phyloP scores from a whole-genome alignment of 1,140 invertebrate genomes.

The Psix sp. region DNA sequence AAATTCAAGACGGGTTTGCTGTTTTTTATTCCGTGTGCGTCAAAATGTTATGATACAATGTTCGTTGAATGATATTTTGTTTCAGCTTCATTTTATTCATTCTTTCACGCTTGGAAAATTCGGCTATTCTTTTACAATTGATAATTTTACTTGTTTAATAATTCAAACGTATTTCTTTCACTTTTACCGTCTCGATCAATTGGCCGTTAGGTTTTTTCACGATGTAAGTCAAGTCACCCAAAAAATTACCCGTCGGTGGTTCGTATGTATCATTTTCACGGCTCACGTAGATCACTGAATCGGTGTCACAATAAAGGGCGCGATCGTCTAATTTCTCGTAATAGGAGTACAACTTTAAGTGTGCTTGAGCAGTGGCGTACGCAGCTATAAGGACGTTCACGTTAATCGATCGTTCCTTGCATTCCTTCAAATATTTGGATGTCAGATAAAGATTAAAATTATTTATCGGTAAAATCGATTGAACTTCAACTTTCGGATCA shows the following conservation, averaged over 20 bases:
- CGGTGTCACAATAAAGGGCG: conserved; percentile 73
- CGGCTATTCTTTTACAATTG: too few species aligned
- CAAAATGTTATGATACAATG: too few species aligned
- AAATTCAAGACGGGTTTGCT: too few species aligned
- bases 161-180: too few species aligned
- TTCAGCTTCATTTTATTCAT: too few species aligned
- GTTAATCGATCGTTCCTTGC: background rate
- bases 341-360: conserved; percentile 68
- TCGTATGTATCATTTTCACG: conserved; percentile 22
- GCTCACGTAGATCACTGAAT: conserved; percentile 63
- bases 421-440: conserved; percentile 34
- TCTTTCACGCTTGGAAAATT: too few species aligned
- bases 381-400: conserved; percentile 68
- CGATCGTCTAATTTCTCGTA: conserved; percentile 63
- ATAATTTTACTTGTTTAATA: too few species aligned
- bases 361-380: conserved; percentile 69
- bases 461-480: conserved; percentile 41
- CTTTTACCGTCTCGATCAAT: too few species aligned
- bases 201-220: too few species aligned
- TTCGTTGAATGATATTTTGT: too few species aligned
- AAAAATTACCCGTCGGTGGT: conserved; percentile 52
- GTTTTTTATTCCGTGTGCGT: too few species aligned
- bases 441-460: conserved; percentile 56
- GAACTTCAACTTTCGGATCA: conserved; percentile 49
- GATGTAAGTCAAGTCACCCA: conserved; percentile 66